Evolutionary conservation across 1,140 invertebrate species (phyloP).

Genomic region (Drosophila tropicalis): DNA sequence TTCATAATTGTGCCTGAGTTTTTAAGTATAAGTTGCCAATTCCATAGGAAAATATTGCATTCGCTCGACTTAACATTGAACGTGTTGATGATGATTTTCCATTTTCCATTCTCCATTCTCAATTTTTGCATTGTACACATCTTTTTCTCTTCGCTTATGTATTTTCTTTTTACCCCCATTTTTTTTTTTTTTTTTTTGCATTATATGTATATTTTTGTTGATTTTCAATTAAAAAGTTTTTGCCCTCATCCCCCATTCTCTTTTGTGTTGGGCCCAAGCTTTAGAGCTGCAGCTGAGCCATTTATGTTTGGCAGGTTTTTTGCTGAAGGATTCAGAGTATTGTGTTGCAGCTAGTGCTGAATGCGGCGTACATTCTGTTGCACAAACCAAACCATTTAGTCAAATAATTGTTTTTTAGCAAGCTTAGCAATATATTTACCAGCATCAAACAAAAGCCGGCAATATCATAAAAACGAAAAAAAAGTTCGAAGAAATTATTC

Average conservation of each 20-base stretch:
- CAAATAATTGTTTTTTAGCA: constrained; percentile 68
- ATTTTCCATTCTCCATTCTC: constrained; percentile 40
- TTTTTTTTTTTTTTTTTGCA: not conserved
- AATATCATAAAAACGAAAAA: constrained; percentile 1
- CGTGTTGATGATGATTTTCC: constrained; percentile 8
- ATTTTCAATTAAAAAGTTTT: constrained; percentile 72
- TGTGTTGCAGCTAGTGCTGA: constrained; percentile 18
- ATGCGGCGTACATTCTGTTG: constrained; percentile 45
- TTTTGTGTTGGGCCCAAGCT: constrained; percentile 28
- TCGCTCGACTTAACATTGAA: not conserved
- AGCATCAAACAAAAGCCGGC: constrained; percentile 44
- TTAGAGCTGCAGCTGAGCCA: constrained; percentile 23
- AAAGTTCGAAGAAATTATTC: not conserved
- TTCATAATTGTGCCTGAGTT: not conserved
- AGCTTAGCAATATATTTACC: constrained; percentile 57
- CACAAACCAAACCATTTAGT: constrained; percentile 60
- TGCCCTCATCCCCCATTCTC: constrained; percentile 38
- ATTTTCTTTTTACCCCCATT: constrained; percentile 25
- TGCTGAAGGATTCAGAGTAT: constrained; percentile 10
- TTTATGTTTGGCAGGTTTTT: constrained; percentile 14
- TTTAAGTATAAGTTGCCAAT: constrained; percentile 5
- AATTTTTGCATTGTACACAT: constrained; percentile 28
- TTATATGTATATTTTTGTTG: constrained; percentile 61
- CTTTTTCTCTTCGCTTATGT: not conserved
- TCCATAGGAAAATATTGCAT: not conserved